A percentile compares a stretch with the other conserved stretches of the same genome.
Conservation (phyloP, 2,888 invertebrate species). For the Eupithecia dodoneata region DNA sequence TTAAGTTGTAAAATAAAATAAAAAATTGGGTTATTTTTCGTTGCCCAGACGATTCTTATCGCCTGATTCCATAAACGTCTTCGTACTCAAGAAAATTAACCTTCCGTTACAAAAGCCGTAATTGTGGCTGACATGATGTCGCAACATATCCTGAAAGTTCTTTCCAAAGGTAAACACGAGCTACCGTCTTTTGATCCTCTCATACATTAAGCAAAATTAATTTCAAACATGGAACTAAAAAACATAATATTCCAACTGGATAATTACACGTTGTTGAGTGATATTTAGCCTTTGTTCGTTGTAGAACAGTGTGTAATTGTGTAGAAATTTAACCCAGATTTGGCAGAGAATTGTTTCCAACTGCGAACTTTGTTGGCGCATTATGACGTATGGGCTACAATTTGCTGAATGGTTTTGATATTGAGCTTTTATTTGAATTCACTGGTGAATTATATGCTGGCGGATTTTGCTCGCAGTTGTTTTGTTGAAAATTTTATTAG, state of each 20-base stretch:
- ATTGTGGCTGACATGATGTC: background rate
- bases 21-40: background rate
- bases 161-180: background rate
- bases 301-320: conserved; percentile 28
- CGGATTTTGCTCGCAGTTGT: background rate
- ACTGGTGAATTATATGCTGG: background rate
- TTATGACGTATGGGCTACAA: conserved; percentile 25
- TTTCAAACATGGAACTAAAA: conserved; percentile 6
- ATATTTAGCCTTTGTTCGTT: conserved; percentile 28
- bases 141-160: background rate
- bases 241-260: conserved; percentile 22
- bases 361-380: conserved; percentile 23
- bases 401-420: conserved; percentile 17
- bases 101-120: background rate
- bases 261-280: conserved; percentile 29
- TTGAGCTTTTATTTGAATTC: conserved; percentile 19
- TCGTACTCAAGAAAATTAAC: background rate
- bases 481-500: background rate
- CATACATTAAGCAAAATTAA: conserved; percentile 8
- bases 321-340: conserved; percentile 32
- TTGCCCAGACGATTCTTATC: background rate
- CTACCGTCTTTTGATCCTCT: conserved; percentile 1
- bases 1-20: too few relatives aligned
- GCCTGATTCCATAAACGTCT: background rate
- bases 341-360: conserved; percentile 21